A percentile compares a stretch with the other conserved stretches of the same genome.
phyloP scores from a whole-genome alignment of 2,113 vertebrate species.

The Dicerorhinus sumatrensis region DNA sequence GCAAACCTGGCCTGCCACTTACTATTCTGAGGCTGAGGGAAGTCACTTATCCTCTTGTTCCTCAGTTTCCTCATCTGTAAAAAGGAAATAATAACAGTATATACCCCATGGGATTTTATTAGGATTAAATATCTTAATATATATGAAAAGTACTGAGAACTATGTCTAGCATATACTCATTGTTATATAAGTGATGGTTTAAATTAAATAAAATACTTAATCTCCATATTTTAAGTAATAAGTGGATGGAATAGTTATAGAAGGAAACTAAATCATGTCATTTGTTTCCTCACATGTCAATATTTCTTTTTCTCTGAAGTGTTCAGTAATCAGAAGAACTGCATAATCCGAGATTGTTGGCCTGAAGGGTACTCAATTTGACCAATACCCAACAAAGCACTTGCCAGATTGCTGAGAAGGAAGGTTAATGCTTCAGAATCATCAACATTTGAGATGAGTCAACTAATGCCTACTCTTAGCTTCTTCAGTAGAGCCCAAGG shows the following conservation, averaged over 20 bases:
- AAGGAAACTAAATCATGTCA: neutral
- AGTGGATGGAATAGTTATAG: neutral
- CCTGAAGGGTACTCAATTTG: neutral
- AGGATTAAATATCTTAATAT: neutral
- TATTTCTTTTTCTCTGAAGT: conserved; percentile 37
- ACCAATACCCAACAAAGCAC: neutral
- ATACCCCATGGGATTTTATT: neutral
- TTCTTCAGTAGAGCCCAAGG: neutral
- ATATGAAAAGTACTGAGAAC: conserved; percentile 18
- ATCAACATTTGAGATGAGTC: neutral
- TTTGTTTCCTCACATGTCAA: neutral
- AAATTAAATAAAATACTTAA: conserved; percentile 1
- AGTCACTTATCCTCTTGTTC: neutral
- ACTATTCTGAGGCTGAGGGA: neutral
- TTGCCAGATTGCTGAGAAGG: neutral
- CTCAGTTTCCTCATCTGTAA: conserved; percentile 25
- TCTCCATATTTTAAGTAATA: neutral
- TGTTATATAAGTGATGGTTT: neutral
- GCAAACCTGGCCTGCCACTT: neutral
- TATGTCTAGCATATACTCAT: neutral
- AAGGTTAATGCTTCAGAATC: conserved; percentile 7
- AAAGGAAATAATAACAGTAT: neutral
- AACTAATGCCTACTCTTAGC: neutral
- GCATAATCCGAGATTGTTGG: neutral
- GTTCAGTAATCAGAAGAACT: neutral